A percentile compares a stretch with the other conserved stretches of the same genome.
Evolutionary conservation across 1,140 invertebrate genomes (phyloP).

Genomic region (Lanistes nyassanus): DNA sequence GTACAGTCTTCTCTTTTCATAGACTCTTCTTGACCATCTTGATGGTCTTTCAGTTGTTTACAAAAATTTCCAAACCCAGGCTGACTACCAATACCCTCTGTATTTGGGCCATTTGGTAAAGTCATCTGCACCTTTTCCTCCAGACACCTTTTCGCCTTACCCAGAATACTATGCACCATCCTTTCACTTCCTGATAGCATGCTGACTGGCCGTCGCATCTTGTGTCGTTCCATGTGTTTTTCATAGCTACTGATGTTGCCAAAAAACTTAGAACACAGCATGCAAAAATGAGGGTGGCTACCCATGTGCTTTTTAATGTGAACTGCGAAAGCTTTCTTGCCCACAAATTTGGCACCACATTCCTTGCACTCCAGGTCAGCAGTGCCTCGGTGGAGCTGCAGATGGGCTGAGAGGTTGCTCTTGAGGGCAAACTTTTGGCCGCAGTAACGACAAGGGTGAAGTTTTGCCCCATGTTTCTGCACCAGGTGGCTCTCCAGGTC

Average conservation of each 20-base stretch:
- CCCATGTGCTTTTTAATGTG: slow-evolving; percentile 23
- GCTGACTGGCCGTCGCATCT: background rate
- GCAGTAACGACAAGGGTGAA: slow-evolving; percentile 23
- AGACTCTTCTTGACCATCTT: too few species aligned
- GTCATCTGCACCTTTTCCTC: slow-evolving; percentile 12
- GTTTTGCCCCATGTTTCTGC: background rate
- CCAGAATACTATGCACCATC: slow-evolving; percentile 3
- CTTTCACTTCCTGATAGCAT: slow-evolving; percentile 13
- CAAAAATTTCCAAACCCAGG: too few species aligned
- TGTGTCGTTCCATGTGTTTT: slow-evolving; percentile 18
- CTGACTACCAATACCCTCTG: too few species aligned
- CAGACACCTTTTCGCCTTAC: slow-evolving; percentile 24
- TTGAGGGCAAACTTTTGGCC: slow-evolving; percentile 21
- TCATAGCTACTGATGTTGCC: slow-evolving; percentile 7
- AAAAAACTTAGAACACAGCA: slow-evolving; percentile 8
- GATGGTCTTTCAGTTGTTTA: too few species aligned
- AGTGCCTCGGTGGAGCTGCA: slow-evolving; percentile 5
- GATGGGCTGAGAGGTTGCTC: slow-evolving; percentile 11
- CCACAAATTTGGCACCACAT: slow-evolving; percentile 2
- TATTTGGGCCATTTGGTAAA: background rate
- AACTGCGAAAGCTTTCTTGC: slow-evolving; percentile 12
- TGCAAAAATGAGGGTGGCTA: slow-evolving; percentile 16
- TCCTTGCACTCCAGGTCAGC: slow-evolving; percentile 7
- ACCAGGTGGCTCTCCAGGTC: slow-evolving; percentile 14
- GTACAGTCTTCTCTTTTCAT: too few species aligned